phyloP scores from a whole-genome alignment of 2,113 vertebrate genomes.

The Heterochromis multidens region DNA sequence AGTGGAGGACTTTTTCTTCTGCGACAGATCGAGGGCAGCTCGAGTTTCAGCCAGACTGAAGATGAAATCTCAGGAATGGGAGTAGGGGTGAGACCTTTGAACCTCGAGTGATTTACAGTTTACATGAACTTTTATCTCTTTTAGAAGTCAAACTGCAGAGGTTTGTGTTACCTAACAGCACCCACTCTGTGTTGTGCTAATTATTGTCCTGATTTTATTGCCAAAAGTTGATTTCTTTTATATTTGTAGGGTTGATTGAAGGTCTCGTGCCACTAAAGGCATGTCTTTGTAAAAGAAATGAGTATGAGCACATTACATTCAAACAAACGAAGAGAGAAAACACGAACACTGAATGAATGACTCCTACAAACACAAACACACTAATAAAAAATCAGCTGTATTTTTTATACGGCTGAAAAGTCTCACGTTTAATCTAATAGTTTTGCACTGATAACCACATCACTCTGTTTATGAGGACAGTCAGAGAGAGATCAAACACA shows the following conservation, averaged over 20 bases:
- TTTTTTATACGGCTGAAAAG: not conserved
- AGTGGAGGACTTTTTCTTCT: too few relatives aligned
- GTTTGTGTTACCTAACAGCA: not conserved
- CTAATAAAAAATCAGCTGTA: not conserved
- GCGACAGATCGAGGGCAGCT: not conserved
- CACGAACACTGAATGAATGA: not conserved
- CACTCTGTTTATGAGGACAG: not conserved
- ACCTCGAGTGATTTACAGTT: not conserved
- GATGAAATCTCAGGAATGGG: not conserved
- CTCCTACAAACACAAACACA: not conserved
- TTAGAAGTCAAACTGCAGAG: not conserved
- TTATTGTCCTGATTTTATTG: not conserved
- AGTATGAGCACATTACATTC: not conserved
- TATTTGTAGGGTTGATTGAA: rapidly evolving
- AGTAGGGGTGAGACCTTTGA: not conserved
- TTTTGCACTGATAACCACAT: not conserved
- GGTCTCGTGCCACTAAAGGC: not conserved
- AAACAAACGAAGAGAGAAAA: not conserved
- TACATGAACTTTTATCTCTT: not conserved
- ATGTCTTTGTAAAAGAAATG: not conserved
- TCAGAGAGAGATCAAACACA: not conserved
- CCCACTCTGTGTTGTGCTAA: rapidly evolving
- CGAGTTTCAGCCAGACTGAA: not conserved
- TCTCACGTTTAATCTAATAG: not conserved
- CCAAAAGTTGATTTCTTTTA: not conserved